These are phyloP conservation scores for Dryocosmus kuriphilus DNA, from an alignment of 2,888 invertebrate species.

Conservation along the genomic window DNA sequence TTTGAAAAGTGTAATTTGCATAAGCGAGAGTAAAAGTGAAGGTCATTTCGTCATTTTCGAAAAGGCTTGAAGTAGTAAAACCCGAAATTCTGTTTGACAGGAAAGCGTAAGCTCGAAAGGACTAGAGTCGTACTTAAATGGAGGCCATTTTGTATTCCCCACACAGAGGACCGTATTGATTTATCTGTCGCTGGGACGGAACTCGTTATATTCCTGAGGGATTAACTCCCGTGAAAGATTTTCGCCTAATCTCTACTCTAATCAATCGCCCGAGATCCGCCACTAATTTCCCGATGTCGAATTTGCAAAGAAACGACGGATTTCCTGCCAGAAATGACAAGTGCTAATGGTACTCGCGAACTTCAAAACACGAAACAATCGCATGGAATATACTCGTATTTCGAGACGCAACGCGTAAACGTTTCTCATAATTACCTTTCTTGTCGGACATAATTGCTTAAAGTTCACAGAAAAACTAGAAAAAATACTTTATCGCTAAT, in stretches of 20 bases:
- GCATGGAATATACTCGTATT: constrained; percentile 53
- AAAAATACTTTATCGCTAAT: constrained; percentile 67
- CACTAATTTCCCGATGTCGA: background rate
- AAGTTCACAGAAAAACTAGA: constrained; percentile 68
- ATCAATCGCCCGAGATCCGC: background rate
- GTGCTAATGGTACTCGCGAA: constrained; percentile 61
- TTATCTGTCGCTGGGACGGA: constrained; percentile 73
- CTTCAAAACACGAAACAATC: constrained; percentile 65
- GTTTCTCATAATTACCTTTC: constrained; percentile 75
- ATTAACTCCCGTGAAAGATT: background rate
- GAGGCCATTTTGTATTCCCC: constrained; percentile 76
- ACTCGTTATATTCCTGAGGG: constrained; percentile 44
- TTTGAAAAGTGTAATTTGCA: background rate
- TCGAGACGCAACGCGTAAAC: constrained; percentile 52
- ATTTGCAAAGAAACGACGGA: background rate
- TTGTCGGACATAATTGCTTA: constrained; percentile 78
- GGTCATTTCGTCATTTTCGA: background rate
- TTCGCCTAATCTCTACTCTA: constrained; percentile 9
- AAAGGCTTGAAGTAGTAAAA: background rate
- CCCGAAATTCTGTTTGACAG: background rate
- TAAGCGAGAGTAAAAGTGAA: background rate
- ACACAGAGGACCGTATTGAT: constrained; percentile 76
- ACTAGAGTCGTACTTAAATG: constrained; percentile 46
- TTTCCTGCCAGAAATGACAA: constrained; percentile 59
- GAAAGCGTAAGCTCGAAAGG: constrained; percentile 28